Evolutionary conservation across 2,888 invertebrate species (phyloP).

Genomic region (Sicus ferrugineus): DNA sequence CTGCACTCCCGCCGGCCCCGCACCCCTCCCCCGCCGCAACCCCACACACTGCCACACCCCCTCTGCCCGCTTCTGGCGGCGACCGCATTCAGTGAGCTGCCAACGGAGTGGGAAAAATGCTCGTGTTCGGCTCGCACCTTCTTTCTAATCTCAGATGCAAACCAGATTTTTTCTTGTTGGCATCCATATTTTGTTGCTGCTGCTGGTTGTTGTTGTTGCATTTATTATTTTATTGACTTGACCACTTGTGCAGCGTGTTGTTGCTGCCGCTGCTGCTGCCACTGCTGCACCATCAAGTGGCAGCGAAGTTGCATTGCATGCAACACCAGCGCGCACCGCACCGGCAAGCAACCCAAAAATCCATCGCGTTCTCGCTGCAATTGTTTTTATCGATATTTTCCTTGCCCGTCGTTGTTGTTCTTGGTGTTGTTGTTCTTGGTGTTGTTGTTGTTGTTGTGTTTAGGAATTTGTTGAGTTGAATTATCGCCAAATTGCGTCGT

Average conservation of each 20-base stretch:
- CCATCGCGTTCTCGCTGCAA: neutral
- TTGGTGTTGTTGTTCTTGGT: neutral
- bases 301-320: neutral
- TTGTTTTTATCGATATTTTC: constrained; percentile 18
- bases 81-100: no score
- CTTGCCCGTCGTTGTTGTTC: neutral
- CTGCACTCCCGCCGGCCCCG: neutral
- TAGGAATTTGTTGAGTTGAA: constrained; percentile 32
- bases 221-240: constrained; percentile 27
- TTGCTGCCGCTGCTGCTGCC: constrained; percentile 41
- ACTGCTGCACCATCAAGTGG: no score
- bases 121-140: constrained; percentile 6
- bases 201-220: constrained; percentile 15
- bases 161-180: neutral
- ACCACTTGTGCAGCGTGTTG: constrained; percentile 29
- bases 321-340: neutral
- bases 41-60: neutral
- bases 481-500: constrained; percentile 30
- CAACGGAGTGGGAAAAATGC: neutral
- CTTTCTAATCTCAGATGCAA: constrained; percentile 13
- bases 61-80: neutral
- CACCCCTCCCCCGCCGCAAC: neutral
- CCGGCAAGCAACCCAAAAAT: constrained; percentile 6
- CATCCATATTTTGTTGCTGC: neutral
- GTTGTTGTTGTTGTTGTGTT: constrained; percentile 10